Base-by-base conservation (phyloP, 2,113 vertebrate genomes). In the Xyliphius kryptos region DNA sequence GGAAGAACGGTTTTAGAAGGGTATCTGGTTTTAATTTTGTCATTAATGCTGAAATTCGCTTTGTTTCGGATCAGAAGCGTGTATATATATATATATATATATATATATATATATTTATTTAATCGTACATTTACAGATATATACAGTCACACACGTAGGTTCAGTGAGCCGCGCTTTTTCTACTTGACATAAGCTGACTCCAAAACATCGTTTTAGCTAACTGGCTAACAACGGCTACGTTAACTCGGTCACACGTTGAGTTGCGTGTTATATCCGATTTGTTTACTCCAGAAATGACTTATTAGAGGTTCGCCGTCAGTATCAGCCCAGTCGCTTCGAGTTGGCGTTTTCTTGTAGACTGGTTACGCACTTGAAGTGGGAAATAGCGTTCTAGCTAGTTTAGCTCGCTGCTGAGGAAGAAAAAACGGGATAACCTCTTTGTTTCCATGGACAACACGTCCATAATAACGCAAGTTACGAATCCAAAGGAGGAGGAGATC, bases 381-480 rank as follows among this genome's bases (percentile, higher is more conserved):
- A 38, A 66, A 66, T 64, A 53, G 65, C 21, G 32, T 11, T 51
- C 19, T 2, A 38, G 54, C 63, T 56, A 37, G 50, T 20, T 65
- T 63, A 62, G 61, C 61, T 61, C 60, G 49, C 67, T 46, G 66
- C 21, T 17, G 56, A 15, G 38, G 22, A 51, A 56, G 78, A 79
- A 66, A 56, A 79, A 66, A 61, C 63, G 78, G 78, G 81, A 63
- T 61, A 74, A 83, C 67, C 65, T 80, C 56, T 79, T 32, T 81
- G 91, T 87, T 91, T 90, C 87, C 92, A 97, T 97, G 95, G 94
- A 97, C 92, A 89, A 92, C 89, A 95, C 91, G 88, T 94, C 95
- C 88, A 93, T 97, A 81, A 97, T 96, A 89, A 97, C 95, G 83
- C 95, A 98, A 86, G 92, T 96, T 88, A 91, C 92, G 81, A 95